Evolutionary conservation across 2,113 vertebrate genomes (phyloP).

Genomic region (Tursiops truncatus): DNA sequence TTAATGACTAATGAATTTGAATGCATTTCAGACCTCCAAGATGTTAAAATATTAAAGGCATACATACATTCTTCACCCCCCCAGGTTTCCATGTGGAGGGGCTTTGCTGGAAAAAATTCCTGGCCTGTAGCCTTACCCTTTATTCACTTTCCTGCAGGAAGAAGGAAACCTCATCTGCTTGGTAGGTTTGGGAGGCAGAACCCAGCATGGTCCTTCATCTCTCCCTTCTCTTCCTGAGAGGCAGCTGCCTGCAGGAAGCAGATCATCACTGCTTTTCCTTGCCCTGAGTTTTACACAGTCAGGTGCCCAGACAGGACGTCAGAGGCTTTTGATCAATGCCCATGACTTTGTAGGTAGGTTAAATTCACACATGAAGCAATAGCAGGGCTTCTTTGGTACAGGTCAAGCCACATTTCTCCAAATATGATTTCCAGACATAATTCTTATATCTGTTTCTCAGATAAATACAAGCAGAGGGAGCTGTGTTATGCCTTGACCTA

Average conservation of each 20-base stretch:
- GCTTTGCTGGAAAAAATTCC: not conserved
- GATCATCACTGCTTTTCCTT: not conserved
- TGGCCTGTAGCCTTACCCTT: not conserved
- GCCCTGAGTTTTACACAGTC: not conserved
- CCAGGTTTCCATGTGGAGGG: not conserved
- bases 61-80: not conserved
- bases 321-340: not conserved
- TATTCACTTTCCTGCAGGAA: not conserved
- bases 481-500: not conserved
- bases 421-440: not conserved
- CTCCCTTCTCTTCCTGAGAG: not conserved
- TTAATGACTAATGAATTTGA: not conserved
- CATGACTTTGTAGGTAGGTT: not conserved
- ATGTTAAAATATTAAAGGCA: not conserved
- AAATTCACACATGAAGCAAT: not conserved
- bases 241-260: not conserved
- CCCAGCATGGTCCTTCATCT: not conserved
- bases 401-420: not conserved
- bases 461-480: not conserved
- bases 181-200: not conserved
- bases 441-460: not conserved
- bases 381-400: not conserved
- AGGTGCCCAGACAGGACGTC: not conserved
- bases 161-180: not conserved
- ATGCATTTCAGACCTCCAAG: not conserved